Percentiles rank a stretch among this genome's conserved stretches.
Conservation (phyloP, 2,888 invertebrate genomes). For the Dastarcus helophoroides region DNA sequence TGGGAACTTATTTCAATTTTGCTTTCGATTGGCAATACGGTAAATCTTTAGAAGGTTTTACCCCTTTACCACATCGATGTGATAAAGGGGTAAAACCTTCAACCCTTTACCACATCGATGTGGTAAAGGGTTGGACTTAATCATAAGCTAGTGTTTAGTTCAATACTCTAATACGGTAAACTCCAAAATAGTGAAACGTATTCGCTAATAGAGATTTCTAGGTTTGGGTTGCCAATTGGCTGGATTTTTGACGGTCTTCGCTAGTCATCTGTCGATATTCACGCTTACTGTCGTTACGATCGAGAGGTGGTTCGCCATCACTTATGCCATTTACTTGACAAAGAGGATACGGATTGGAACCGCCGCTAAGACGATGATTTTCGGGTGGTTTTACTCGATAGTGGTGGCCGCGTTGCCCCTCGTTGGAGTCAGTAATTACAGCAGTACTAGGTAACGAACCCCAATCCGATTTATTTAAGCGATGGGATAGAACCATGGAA, state of each 20-base stretch:
- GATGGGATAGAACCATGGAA: no score
- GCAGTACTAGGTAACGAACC: conserved; percentile 57
- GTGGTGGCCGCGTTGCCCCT: conserved; percentile 69
- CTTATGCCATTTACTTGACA: conserved; percentile 72
- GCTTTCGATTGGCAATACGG: conserved; percentile 84
- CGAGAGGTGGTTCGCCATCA: conserved; percentile 76
- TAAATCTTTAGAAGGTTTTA: no score
- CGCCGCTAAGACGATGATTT: conserved; percentile 64
- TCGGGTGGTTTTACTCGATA: conserved; percentile 69
- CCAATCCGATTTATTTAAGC: background rate
- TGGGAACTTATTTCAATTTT: conserved; percentile 79
- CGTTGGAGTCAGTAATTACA: conserved; percentile 75
- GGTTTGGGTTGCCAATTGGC: conserved; percentile 74
- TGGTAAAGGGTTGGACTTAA: no score
- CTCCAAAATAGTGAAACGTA: no score
- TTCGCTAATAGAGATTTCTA: no score
- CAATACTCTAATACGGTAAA: no score
- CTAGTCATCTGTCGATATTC: conserved; percentile 77
- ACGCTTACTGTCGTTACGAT: conserved; percentile 77
- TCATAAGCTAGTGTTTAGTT: no score
- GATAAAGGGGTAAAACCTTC: no score
- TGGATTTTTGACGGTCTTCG: conserved; percentile 80
- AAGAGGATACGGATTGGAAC: conserved; percentile 61
- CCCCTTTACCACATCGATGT: no score
- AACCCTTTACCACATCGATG: no score